Conservation (phyloP, 2,797 vertebrate genomes). For the Toxotes lorentzi region DNA sequence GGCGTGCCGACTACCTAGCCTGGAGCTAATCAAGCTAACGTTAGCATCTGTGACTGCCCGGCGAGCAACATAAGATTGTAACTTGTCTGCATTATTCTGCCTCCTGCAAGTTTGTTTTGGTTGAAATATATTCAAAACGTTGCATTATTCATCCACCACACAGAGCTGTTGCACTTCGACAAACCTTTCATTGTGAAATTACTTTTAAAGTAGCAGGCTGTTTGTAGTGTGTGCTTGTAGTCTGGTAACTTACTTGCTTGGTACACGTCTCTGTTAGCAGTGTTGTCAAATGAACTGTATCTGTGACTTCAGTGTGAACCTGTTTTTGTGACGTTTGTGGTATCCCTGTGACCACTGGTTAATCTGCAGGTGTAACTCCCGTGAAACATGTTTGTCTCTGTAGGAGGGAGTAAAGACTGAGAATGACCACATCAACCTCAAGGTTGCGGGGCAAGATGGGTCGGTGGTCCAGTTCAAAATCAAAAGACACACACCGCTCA, state of each 20-base stretch:
- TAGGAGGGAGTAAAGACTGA: slow-evolving; percentile 95
- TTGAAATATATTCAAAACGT: neutral
- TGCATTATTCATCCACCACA: neutral
- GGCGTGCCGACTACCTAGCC: slow-evolving; percentile 44
- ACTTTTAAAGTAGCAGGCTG: neutral
- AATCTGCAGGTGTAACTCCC: neutral
- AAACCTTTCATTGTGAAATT: neutral
- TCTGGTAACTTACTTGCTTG: neutral
- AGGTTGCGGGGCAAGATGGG: slow-evolving; percentile 94
- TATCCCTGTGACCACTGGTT: neutral
- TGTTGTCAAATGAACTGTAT: neutral
- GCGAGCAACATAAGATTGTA: neutral
- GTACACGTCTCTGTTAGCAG: neutral
- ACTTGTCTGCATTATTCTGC: neutral
- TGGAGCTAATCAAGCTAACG: slow-evolving; percentile 74
- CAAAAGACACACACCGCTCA: slow-evolving; percentile 94
- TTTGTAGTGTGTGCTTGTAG: neutral
- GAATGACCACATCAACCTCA: slow-evolving; percentile 95
- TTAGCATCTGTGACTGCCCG: slow-evolving; percentile 58
- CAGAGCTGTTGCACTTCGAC: rapidly evolving
- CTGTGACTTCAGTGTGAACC: neutral
- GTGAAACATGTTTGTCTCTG: slow-evolving; percentile 1
- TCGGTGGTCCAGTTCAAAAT: slow-evolving; percentile 97
- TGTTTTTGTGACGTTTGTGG: neutral
- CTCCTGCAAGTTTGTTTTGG: neutral